These are phyloP conservation scores for Cranoglanis bouderius DNA, from an alignment of 2,113 vertebrate genomes.

Conservation along the genomic window DNA sequence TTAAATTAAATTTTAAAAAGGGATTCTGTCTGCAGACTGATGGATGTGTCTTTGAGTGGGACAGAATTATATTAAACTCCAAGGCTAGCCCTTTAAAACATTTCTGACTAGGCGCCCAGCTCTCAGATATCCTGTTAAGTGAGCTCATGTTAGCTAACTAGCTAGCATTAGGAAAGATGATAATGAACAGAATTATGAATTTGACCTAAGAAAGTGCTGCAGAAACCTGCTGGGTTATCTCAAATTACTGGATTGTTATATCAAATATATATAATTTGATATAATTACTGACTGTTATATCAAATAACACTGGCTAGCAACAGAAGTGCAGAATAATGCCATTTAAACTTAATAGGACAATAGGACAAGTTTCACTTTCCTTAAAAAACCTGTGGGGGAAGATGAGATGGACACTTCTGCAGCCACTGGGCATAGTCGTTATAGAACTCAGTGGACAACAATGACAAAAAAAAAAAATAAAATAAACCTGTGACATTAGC, in stretches of 20 bases:
- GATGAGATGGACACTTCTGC: not conserved
- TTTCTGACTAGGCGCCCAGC: not conserved
- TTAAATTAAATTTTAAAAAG: not conserved
- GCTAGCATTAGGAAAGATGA: not conserved
- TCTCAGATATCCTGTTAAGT: not conserved
- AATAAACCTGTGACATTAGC: not conserved
- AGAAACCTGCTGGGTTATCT: not conserved
- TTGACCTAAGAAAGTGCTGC: not conserved
- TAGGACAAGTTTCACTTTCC: not conserved
- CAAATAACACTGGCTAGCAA: not conserved
- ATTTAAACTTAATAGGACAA: not conserved
- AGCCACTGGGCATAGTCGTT: not conserved
- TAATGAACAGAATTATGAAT: conserved; percentile 9
- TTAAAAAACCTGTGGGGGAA: not conserved
- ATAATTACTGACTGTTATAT: too few relatives aligned
- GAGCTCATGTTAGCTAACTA: not conserved
- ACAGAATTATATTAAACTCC: not conserved
- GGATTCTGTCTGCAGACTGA: not conserved
- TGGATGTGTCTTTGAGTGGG: not conserved
- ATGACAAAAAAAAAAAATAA: not conserved
- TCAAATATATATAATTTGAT: too few relatives aligned
- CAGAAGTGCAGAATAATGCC: not conserved
- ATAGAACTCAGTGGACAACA: not conserved
- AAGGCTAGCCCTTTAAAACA: not conserved
- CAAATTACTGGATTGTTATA: too few relatives aligned